Evolutionary conservation across 2,797 vertebrate species (phyloP), one percentile per base, ranked within the genome.

Genomic region (Hemitrygon akajei): DNA sequence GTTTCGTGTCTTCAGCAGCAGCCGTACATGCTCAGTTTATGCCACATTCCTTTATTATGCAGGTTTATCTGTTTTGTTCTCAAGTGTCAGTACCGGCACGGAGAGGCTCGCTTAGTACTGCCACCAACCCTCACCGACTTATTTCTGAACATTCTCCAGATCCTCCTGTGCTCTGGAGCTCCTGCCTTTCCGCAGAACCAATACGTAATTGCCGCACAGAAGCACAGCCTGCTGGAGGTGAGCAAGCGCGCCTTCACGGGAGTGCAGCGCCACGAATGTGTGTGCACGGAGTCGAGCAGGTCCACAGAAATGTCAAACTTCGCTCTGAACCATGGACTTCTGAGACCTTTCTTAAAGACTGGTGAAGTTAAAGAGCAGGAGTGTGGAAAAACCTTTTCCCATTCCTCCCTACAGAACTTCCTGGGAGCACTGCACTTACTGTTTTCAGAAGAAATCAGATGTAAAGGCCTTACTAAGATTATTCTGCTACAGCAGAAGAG

Each of bases 11-110:
- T 99, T 77, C 96, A 94, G 94, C 95, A 93, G 6, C 94, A 93
- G 34, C 96, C 96, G 0, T 98, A 97, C 87, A 95, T 98, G 0
- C 96, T 96, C 94, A 97, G 97, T 93, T 96, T 98, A 12, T 97
- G 98, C 95, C 97, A 97, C 95, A 98, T 96, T 94, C 98, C 98
- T 0, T 95, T 96, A 1, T 94, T 99, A 37, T 99, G 98, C 94
- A 96, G 80, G 75, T 95, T 97, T 47, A 95, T 98, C 63, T 98
- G 98, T 95, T 96, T 94, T 86, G 96, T 98, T 87, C 95, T 97
- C 0, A 96, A 98, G 94, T 77, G 94, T 1, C 93, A 96, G 0
- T 95, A 95, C 77, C 95, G 95, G 94, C 73, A 0, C 66, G 95
- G 94, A 5, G 94, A 76, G 0, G 87, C 94, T 12, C 22, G 25